phyloP scores from a whole-genome alignment of 1,140 invertebrate genomes.

The Orius laevigatus region DNA sequence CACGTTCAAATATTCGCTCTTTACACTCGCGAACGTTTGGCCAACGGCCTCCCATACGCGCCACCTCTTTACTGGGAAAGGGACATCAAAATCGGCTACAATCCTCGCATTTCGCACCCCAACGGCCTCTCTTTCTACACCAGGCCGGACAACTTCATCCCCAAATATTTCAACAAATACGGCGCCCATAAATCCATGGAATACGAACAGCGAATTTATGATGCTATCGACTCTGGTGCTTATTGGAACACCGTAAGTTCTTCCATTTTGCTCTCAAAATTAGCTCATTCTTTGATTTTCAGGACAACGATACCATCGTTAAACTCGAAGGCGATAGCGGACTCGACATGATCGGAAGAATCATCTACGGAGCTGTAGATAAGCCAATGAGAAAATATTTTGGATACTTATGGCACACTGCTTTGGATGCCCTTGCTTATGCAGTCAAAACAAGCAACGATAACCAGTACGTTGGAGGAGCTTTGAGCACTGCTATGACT shows the following conservation, averaged over 20 bases:
- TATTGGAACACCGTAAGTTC: constrained; percentile 3
- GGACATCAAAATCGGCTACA: constrained; percentile 21
- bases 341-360: constrained; percentile 1
- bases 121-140: constrained; percentile 45
- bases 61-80: constrained; percentile 26
- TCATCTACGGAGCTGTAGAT: constrained; percentile 3
- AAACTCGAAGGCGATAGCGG: constrained; percentile 1
- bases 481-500: constrained; percentile 30
- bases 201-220: constrained; percentile 40
- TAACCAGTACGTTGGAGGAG: constrained; percentile 27
- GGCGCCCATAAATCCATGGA: constrained; percentile 30
- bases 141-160: constrained; percentile 37
- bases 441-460: constrained; percentile 30
- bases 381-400: constrained; percentile 25
- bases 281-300: background rate
- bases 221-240: constrained; percentile 41
- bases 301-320: constrained; percentile 22
- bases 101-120: constrained; percentile 38
- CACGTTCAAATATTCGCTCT: constrained; percentile 25
- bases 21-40: constrained; percentile 25
- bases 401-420: constrained; percentile 33
- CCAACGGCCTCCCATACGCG: constrained; percentile 23
- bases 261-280: constrained; percentile 6
- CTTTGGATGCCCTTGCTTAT: constrained; percentile 28
- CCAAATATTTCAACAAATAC: constrained; percentile 30